These are phyloP conservation scores for Lipophrys pholis DNA, from an alignment of 2,113 vertebrate species.

Conservation along the genomic window DNA sequence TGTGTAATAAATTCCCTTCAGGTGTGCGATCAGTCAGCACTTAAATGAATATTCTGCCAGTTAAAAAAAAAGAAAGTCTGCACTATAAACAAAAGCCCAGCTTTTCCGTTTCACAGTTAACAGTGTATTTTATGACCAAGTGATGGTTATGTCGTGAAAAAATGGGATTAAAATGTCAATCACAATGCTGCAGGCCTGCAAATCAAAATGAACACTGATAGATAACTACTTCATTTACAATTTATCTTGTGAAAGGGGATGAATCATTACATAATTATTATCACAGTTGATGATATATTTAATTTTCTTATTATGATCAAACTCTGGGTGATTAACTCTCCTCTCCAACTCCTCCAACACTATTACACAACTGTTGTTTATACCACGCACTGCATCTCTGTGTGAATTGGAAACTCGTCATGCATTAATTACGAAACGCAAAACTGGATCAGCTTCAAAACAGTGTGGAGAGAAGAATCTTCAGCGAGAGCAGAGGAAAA, in stretches of 20 bases:
- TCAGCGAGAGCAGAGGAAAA: neutral
- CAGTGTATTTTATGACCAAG: neutral
- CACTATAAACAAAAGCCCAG: too few species aligned
- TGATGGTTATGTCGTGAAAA: neutral
- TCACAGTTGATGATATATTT: neutral
- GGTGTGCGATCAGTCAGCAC: too few species aligned
- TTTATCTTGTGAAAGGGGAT: neutral
- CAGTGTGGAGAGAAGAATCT: neutral
- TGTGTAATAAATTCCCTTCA: too few species aligned
- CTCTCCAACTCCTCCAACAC: neutral
- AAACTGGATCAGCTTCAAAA: neutral
- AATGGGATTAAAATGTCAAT: neutral
- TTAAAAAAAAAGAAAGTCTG: too few species aligned
- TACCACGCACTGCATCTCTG: neutral
- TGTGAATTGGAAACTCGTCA: neutral
- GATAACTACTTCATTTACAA: neutral
- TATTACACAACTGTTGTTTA: neutral
- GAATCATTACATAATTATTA: neutral
- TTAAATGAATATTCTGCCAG: too few species aligned
- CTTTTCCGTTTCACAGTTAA: neutral
- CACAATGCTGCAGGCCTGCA: neutral
- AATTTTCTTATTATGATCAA: neutral
- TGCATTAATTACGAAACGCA: neutral
- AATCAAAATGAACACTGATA: neutral
- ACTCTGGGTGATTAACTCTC: neutral